Evolutionary conservation across 64 coral and sea anemone genomes (phyloP).

Genomic region (Porites lutea): DNA sequence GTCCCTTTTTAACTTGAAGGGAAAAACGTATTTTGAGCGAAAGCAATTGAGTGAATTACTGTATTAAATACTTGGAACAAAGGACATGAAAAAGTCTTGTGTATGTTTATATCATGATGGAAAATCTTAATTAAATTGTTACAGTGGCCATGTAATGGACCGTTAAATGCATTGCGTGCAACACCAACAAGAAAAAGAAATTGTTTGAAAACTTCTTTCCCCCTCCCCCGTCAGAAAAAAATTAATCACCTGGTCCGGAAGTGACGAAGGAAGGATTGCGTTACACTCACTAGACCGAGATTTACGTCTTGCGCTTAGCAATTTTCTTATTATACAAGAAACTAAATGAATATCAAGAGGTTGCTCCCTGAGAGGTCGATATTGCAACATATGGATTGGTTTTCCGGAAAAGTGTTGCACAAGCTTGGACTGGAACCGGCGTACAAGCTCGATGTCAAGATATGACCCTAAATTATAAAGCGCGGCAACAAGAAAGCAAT

Average conservation of each 20-base stretch:
- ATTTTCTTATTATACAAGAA: no score
- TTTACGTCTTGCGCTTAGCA: background rate
- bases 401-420: background rate
- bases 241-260: background rate
- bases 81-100: no score
- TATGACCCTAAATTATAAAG: slow-evolving; percentile 24
- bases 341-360: no score
- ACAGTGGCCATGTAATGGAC: slow-evolving; percentile 28
- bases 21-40: background rate
- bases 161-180: slow-evolving; percentile 7
- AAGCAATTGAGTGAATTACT: no score
- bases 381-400: no score
- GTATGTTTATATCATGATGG: no score
- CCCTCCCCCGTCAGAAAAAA: background rate
- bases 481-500: slow-evolving; percentile 14
- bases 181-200: slow-evolving; percentile 8
- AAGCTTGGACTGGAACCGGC: slow-evolving; percentile 2
- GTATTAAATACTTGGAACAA: no score
- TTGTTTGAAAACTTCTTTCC: background rate
- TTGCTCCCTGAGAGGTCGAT: no score
- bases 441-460: slow-evolving; percentile 28
- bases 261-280: background rate
- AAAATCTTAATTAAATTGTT: no score
- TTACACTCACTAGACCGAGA: background rate
- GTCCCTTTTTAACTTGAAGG: slow-evolving; percentile 15